These are phyloP conservation scores for Pristionchus entomophagus DNA, from an alignment of 2,888 invertebrate genomes.

Conservation along the genomic window DNA sequence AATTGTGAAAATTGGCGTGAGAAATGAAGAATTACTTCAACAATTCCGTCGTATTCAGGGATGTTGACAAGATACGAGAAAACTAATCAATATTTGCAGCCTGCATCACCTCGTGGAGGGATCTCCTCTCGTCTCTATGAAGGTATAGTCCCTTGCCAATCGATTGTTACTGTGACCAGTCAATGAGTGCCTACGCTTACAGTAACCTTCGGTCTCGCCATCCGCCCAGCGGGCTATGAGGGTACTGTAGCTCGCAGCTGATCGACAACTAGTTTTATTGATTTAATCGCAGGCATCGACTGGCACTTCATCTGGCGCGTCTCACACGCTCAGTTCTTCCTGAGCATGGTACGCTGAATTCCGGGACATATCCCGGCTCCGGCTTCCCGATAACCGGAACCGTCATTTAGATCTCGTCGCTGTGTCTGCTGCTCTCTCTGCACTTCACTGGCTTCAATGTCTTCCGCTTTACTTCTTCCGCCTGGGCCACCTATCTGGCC, in stretches of 20 bases:
- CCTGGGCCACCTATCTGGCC: constrained; percentile 48
- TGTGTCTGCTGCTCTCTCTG: constrained; percentile 47
- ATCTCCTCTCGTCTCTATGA: not conserved
- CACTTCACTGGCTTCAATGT: constrained; percentile 49
- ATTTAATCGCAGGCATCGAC: constrained; percentile 33
- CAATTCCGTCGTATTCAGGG: too few relatives aligned
- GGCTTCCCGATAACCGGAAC: not conserved
- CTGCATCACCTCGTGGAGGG: not conserved
- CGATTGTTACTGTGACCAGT: not conserved
- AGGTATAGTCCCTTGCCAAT: not conserved
- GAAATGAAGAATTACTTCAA: too few relatives aligned
- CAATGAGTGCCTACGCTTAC: not conserved
- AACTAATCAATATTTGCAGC: not conserved
- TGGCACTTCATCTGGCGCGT: constrained; percentile 47
- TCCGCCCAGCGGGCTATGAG: constrained; percentile 10
- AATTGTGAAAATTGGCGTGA: too few relatives aligned
- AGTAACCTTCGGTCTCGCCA: not conserved
- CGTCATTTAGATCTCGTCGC: constrained; percentile 43
- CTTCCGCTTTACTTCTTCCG: constrained; percentile 50
- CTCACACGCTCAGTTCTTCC: constrained; percentile 44
- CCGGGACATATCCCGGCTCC: not conserved
- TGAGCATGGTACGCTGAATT: constrained; percentile 24
- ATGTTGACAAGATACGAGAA: too few relatives aligned
- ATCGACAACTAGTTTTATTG: not conserved
- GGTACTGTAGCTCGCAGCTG: not conserved